Evolutionary conservation across 2,797 vertebrate genomes (phyloP), one percentile per base, ranked within the genome.

Genomic region (Astyanax mexicanus): DNA sequence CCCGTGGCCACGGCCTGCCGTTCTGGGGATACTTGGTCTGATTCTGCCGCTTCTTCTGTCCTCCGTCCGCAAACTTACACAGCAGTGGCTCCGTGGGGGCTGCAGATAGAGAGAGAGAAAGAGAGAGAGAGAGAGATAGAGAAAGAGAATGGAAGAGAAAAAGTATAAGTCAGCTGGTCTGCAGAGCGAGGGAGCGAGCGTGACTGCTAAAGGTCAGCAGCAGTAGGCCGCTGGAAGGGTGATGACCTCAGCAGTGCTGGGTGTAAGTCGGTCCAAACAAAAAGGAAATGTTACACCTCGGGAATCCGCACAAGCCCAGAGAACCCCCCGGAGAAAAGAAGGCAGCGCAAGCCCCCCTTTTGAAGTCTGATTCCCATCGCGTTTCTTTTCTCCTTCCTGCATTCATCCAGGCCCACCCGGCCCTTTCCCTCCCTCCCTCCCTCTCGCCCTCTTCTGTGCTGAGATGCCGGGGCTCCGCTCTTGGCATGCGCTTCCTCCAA

Each of bases 61-160:
- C 98, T 89, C 98, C 97, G 70, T 99, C 97, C 85, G 97, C 98
- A 88, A 99, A 99, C 93, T 99, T 99, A 92, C 98, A 98, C 92
- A 99, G 94, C 92, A 99, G 92, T 75, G 98, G 98, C 91, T 99
- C 98, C 85, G 93, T 94, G 79, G 97, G 97, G 86, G 96, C 98
- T 99, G 88, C 76, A 88, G 83, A 92, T 91, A 87, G 81, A 92
- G n/a, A 49, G 49, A 29, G 9, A 72, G 37, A 62, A 45, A 79
- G 19, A 44, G 49, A 69, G 77, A 81, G 23, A 42, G 42, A 29
- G 40, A 25, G 21, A 62, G 7, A 86, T 79, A 83, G 52, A n/a
- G n/a, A n/a, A n/a, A n/a, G n/a, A 81, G 45, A 75, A 23, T 69
- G 47, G 70, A 32, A 61, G 19, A 77, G 17, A 40, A 13, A 4